A percentile compares a stretch with the other conserved stretches of the same genome.
phyloP scores from a whole-genome alignment of 2,888 invertebrate genomes.

The Philhelius pedissequus region DNA sequence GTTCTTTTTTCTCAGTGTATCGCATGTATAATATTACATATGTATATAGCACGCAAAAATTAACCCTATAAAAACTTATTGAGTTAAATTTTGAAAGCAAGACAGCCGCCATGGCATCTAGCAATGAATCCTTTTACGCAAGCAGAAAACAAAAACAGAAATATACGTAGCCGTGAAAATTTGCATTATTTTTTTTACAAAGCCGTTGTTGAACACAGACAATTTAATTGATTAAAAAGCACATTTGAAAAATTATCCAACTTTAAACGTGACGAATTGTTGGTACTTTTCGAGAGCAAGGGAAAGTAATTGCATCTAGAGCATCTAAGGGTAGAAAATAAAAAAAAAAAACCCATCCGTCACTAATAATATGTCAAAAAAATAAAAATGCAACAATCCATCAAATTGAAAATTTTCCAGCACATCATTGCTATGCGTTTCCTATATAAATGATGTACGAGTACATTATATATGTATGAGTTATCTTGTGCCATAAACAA shows the following conservation, averaged over 20 bases:
- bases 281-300: slow-evolving; percentile 9
- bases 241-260: slow-evolving; percentile 39
- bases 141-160: not conserved
- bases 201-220: slow-evolving; percentile 30
- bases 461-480: no score
- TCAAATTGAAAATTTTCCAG: slow-evolving; percentile 30
- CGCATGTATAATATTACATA: not conserved
- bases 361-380: slow-evolving; percentile 8
- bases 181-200: slow-evolving; percentile 19
- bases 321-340: slow-evolving; percentile 4
- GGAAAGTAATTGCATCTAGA: slow-evolving; percentile 16
- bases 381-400: slow-evolving; percentile 43
- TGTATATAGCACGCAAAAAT: not conserved
- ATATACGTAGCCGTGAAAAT: not conserved
- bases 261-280: slow-evolving; percentile 47
- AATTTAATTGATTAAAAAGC: slow-evolving; percentile 35
- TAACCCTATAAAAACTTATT: not conserved
- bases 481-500: slow-evolving; percentile 20
- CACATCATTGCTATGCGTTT: not conserved
- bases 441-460: no score
- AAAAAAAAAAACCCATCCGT: slow-evolving; percentile 21
- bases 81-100: not conserved
- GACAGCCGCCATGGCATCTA: not conserved
- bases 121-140: not conserved
- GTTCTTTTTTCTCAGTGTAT: no score